phyloP scores from a whole-genome alignment of 2,113 vertebrate genomes.

The Corvus cornix region DNA sequence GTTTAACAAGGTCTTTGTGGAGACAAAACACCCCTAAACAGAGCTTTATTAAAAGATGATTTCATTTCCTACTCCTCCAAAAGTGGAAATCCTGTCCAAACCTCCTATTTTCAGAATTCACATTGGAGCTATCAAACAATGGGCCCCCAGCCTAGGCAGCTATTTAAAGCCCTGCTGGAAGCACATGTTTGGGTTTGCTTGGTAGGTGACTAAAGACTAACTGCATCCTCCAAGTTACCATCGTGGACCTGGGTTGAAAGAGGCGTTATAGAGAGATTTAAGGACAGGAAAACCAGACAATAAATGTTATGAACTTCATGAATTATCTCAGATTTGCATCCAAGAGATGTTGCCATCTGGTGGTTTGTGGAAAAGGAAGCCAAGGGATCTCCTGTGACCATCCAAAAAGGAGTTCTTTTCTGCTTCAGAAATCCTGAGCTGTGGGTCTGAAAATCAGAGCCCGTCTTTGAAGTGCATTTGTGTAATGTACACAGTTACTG shows the following conservation, averaged over 20 bases:
- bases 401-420: not conserved
- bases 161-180: constrained; percentile 44
- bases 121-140: constrained; percentile 54
- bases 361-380: not conserved
- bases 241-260: not conserved
- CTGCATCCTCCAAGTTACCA: not conserved
- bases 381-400: not conserved
- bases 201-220: not conserved
- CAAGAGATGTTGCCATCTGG: not conserved
- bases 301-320: not conserved
- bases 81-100: constrained; percentile 68
- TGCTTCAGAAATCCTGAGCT: not conserved
- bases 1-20: constrained; percentile 9
- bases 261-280: not conserved
- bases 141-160: constrained; percentile 22
- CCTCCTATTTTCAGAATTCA: constrained; percentile 57
- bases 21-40: constrained; percentile 67
- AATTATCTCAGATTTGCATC: not conserved
- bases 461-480: rapidly evolving
- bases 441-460: not conserved
- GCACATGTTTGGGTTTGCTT: not conserved
- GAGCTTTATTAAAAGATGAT: constrained; percentile 63
- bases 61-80: constrained; percentile 73
- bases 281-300: not conserved
- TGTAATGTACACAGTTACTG: not conserved